phyloP scores from a whole-genome alignment of 1,140 invertebrate genomes.

The Drosophila tristis region DNA sequence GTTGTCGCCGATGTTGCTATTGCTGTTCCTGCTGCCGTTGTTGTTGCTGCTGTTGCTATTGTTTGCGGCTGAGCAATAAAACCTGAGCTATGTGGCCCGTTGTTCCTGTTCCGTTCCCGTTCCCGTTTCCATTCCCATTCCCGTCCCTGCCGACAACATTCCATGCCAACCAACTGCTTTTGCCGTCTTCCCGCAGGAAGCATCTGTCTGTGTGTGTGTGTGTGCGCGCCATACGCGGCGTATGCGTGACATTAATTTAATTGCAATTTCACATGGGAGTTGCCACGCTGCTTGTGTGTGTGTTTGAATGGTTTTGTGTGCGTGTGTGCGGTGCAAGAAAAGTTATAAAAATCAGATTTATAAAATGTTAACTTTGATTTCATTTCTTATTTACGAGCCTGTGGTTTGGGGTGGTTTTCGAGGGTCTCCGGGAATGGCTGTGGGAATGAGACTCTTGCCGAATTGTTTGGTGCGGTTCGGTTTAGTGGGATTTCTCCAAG shows the following conservation, averaged over 20 bases:
- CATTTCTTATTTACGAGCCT: conserved; percentile 80
- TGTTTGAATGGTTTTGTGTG: conserved; percentile 12
- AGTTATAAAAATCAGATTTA: conserved; percentile 82
- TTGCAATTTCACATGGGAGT: conserved; percentile 77
- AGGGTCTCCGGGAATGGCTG: too few species aligned
- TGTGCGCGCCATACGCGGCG: conserved; percentile 59
- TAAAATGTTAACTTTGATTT: conserved; percentile 83
- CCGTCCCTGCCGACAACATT: conserved; percentile 9
- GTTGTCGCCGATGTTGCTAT: conserved; percentile 37
- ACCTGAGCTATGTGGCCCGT: conserved; percentile 58
- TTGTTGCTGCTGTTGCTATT: conserved; percentile 57
- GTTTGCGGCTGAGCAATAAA: conserved; percentile 52
- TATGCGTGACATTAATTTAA: conserved; percentile 83
- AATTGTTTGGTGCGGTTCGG: conserved; percentile 13
- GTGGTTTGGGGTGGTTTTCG: conserved; percentile 37
- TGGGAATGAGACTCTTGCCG: too few species aligned
- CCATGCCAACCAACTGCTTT: neutral
- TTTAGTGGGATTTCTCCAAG: conserved; percentile 2
- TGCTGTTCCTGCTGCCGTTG: conserved; percentile 36
- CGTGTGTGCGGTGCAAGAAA: conserved; percentile 42
- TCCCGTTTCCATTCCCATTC: conserved; percentile 25
- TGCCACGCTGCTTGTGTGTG: conserved; percentile 10
- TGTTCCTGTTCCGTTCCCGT: conserved; percentile 62
- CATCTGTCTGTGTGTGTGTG: conserved; percentile 33
- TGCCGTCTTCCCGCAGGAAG: conserved; percentile 33